Evolutionary conservation across 2,888 invertebrate species (phyloP), one percentile per base, ranked within the genome.

Genomic region (Alloscopus bannaensis): DNA sequence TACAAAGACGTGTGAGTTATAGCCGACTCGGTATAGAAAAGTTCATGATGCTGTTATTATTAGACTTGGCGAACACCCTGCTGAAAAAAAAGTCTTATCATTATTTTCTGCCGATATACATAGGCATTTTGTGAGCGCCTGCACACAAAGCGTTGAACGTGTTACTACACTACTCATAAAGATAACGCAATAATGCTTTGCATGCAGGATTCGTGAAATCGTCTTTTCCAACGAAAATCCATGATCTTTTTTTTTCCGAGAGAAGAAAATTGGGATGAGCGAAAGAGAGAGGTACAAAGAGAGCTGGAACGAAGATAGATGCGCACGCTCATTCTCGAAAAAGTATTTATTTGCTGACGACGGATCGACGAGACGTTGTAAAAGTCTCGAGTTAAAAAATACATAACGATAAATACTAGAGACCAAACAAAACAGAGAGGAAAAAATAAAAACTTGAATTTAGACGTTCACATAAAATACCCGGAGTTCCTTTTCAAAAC

Each of bases 1-100:
- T 72, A 22, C 57, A 57, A 73, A 75, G 60, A 75, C 57, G 68
- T 68, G 47, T 66, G 68, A 75, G 40, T 75, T 75, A 75, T 60
- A 60, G 55, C 55, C 26, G 20, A 57, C 28, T 20, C 13, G n/a
- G n/a, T n/a, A n/a, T n/a, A n/a, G n/a, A n/a, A n/a, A n/a, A n/a
- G n/a, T n/a, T n/a, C n/a, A n/a, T 47, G 40, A 3, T 40, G 68
- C 57, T 60, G 60, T 50, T 60, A 71, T 71, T 60, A 60, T 28
- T 29, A 59, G 69, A 59, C 59, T 70, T 60, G 60, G 36, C 64
- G 72, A 72, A 64, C 72, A 64, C 64, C 72, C 64, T 42, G n/a
- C n/a, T n/a, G n/a, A n/a, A n/a, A 70, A 71, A 70, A 69, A 55
- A 52, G 70, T 71, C 60, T 60, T 60, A 71, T 71, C 70, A 47